Percentiles rank a stretch among this genome's conserved stretches.
phyloP scores from a whole-genome alignment of 2,888 invertebrate species.

The Argyresthia albistria region DNA sequence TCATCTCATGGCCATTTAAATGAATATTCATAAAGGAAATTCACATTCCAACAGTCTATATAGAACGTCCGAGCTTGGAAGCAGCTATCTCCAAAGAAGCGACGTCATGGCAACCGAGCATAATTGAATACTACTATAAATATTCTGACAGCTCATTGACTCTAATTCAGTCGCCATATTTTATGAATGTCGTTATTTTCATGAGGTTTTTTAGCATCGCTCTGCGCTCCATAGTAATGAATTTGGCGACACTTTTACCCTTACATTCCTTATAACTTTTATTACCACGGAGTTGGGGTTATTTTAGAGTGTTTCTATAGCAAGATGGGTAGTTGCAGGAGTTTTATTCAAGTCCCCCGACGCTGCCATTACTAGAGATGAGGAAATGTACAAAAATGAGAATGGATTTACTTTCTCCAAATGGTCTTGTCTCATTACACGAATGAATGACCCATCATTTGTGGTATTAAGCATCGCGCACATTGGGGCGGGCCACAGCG shows the following conservation, averaged over 20 bases:
- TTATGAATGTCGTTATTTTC: conserved; percentile 5
- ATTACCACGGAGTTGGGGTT: background rate
- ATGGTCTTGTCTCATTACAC: background rate
- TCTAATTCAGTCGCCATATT: conserved; percentile 8
- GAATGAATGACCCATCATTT: no score
- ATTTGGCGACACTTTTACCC: background rate
- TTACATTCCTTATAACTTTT: background rate
- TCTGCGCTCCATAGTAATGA: background rate
- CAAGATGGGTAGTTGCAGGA: background rate
- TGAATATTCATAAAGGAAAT: no score
- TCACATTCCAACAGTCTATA: no score
- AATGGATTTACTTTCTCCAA: background rate
- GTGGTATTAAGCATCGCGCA: background rate
- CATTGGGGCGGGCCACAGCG: no score
- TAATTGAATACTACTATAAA: conserved; percentile 5
- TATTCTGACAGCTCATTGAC: conserved; percentile 2
- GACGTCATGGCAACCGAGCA: background rate
- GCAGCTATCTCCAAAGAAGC: background rate
- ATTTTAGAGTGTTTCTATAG: background rate
- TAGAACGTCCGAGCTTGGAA: no score
- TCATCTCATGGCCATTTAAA: no score
- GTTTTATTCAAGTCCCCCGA: background rate
- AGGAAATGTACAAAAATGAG: background rate
- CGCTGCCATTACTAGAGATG: background rate
- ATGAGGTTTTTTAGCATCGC: conserved; percentile 1